Conservation (phyloP, 2,888 invertebrate species). For the Mimumesa dahlbomi region DNA sequence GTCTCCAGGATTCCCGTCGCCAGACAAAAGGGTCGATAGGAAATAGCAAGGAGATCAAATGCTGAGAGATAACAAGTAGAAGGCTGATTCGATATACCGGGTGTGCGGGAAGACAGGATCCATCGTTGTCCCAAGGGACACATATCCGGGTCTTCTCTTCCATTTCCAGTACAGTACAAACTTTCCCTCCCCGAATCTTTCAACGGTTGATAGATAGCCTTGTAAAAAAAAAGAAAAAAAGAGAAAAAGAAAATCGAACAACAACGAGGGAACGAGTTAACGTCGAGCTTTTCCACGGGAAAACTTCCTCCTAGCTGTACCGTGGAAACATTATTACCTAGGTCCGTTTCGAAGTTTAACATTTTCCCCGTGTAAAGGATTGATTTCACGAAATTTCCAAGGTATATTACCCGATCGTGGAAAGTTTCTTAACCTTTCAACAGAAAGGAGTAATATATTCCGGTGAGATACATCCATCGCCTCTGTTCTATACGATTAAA, state of each 20-base stretch:
- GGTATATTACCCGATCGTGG: too few relatives aligned
- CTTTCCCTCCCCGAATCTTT: conserved; percentile 40
- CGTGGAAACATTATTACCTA: too few relatives aligned
- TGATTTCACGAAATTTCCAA: too few relatives aligned
- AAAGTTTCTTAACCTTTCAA: too few relatives aligned
- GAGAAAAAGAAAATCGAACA: too few relatives aligned
- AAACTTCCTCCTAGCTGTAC: too few relatives aligned
- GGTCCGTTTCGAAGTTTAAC: not conserved
- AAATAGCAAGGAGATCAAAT: conserved; percentile 56
- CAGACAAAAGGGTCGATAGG: conserved; percentile 42
- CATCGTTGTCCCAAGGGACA: conserved; percentile 37
- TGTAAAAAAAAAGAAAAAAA: too few relatives aligned
- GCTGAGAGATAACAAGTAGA: conserved; percentile 54
- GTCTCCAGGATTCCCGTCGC: conserved; percentile 13
- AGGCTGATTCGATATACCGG: conserved; percentile 52
- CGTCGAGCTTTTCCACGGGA: conserved; percentile 2
- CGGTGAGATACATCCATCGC: not conserved
- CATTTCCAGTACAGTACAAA: conserved; percentile 43
- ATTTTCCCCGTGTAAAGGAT: not conserved
- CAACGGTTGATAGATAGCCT: conserved; percentile 54
- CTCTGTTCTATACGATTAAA: not conserved
- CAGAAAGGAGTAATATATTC: too few relatives aligned
- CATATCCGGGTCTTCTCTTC: conserved; percentile 33
- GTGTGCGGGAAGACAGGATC: conserved; percentile 24
- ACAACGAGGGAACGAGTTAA: conserved; percentile 28